Evolutionary conservation across 2,113 vertebrate species (phyloP), one percentile per base, ranked within the genome.

Genomic region (Micronisus gabar): DNA sequence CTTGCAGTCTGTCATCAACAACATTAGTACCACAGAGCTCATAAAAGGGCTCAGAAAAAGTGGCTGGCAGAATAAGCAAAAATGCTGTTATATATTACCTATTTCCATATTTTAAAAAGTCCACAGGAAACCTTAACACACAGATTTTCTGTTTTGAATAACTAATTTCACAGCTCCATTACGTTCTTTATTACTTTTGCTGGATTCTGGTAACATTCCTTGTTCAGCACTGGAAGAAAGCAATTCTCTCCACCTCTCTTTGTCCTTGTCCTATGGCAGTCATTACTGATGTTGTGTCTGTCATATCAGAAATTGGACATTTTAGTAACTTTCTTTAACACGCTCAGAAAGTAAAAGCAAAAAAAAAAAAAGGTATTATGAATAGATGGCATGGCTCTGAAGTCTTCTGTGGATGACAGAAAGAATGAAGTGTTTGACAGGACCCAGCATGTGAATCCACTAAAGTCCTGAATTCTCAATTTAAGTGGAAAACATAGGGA

Each of bases 341-440:
- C 43, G 36, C 19, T 94, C 81, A 94, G 80, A 97, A 94, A 85
- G 65, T n/a, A 86, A 82, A 84, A 87, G 81, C 25, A 26, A 11
- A 38, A 50, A 62, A 81, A 56, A 83, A 79, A 17, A 20, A 4
- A 72, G 50, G 47, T 86, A 84, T 81, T 90, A 75, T 89, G 92
- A 96, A 94, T 75, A 92, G 76, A 83, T 79, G 55, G 55, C 41
- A 83, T 48, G 81, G 36, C 53, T 96, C 94, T 97, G 76, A 97
- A 94, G 36, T 55, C 63, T 96, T 95, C 76, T 92, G 58, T 70
- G 91, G 40, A 90, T 91, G 92, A 89, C 90, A 95, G 88, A 92
- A 81, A 94, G 90, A 95, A 81, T 90, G 29, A 97, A 94, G 17
- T 85, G 72, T 89, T 91, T 96, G 82, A 96, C 85, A 96, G 88